Evolutionary conservation across 2,113 vertebrate species (phyloP).

Genomic region (Macquaria ambigua): DNA sequence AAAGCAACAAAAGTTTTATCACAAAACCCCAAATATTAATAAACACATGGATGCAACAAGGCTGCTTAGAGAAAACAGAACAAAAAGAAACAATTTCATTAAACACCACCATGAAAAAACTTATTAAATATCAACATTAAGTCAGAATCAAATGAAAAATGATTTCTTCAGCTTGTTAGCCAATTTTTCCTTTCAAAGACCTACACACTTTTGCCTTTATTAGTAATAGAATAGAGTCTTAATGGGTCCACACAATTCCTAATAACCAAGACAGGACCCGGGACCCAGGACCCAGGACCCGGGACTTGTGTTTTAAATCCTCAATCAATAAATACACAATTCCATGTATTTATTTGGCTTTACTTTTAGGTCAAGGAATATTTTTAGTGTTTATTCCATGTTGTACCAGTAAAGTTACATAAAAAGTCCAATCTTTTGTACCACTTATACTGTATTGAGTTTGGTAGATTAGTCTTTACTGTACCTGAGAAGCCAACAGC

Average conservation of each 20-base stretch:
- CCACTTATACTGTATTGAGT: no score
- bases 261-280: no score
- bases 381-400: neutral
- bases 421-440: neutral
- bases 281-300: no score
- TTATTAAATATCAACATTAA: neutral
- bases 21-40: neutral
- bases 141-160: neutral
- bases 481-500: constrained; percentile 97
- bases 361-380: neutral
- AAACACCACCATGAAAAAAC: neutral
- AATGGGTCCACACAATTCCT: neutral
- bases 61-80: neutral
- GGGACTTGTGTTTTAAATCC: neutral
- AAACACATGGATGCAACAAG: neutral
- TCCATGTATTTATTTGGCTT: neutral
- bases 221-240: neutral
- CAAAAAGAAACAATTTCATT: neutral
- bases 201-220: neutral
- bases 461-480: neutral
- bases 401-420: neutral
- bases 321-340: neutral
- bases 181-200: no score
- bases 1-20: no score
- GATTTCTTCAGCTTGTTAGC: neutral